Evolutionary conservation across 2,888 invertebrate genomes (phyloP).

Genomic region (Helicoverpa assulta): DNA sequence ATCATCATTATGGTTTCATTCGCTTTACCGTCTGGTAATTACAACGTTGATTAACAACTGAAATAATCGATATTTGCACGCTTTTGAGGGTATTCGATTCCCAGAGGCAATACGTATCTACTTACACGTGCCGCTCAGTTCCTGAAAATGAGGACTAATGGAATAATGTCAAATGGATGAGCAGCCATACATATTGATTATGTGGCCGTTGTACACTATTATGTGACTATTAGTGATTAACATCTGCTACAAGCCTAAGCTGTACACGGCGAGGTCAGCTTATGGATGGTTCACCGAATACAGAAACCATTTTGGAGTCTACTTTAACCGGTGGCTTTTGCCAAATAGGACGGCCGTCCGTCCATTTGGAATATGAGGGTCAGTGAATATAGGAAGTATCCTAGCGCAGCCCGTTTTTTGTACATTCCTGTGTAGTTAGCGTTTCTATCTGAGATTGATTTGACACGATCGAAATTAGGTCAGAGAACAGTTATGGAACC

Average conservation of each 20-base stretch:
- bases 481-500: neutral
- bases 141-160: constrained; percentile 34
- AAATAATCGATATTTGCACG: constrained; percentile 52
- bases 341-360: no score
- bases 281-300: no score
- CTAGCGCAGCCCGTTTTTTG: no score
- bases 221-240: neutral
- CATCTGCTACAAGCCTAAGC: no score
- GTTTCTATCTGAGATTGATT: no score
- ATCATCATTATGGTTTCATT: constrained; percentile 58
- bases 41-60: constrained; percentile 46
- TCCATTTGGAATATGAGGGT: no score
- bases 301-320: no score
- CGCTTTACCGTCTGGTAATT: constrained; percentile 43
- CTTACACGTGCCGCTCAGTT: constrained; percentile 7
- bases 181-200: constrained; percentile 7
- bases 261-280: no score
- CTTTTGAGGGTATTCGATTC: constrained; percentile 15
- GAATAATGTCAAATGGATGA: constrained; percentile 19
- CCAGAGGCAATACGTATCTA: constrained; percentile 9
- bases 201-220: neutral
- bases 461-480: neutral
- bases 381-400: no score
- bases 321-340: no score
- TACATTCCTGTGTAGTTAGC: no score